A percentile compares a stretch with the other conserved stretches of the same genome.
Conservation (phyloP, 1,140 invertebrate species). For the Drosophila lowei region DNA sequence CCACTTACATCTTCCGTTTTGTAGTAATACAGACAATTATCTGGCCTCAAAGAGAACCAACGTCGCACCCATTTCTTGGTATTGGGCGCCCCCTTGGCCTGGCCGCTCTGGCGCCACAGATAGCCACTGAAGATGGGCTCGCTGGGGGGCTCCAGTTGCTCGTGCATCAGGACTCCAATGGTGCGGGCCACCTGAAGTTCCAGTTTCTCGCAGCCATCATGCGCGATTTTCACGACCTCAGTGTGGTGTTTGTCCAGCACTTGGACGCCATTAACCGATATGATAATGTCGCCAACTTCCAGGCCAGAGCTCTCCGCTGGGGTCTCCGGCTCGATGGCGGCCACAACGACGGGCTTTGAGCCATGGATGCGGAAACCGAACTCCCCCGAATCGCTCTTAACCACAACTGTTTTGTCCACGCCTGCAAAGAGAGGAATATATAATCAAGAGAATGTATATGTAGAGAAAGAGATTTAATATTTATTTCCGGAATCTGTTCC, state of each 20-base stretch:
- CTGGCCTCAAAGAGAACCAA: constrained; percentile 95
- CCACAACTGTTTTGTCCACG: constrained; percentile 93
- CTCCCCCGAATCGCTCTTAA: constrained; percentile 92
- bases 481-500: constrained; percentile 62
- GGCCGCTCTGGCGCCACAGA: constrained; percentile 89
- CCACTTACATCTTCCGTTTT: constrained; percentile 91
- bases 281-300: constrained; percentile 96
- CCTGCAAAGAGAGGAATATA: constrained; percentile 85
- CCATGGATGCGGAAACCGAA: constrained; percentile 98
- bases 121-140: constrained; percentile 90
- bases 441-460: constrained; percentile 1
- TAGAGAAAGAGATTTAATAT: constrained; percentile 36
- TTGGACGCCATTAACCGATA: constrained; percentile 94
- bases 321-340: constrained; percentile 95
- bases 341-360: constrained; percentile 96
- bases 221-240: constrained; percentile 96
- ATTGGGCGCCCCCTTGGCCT: constrained; percentile 84
- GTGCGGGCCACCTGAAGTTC: constrained; percentile 94
- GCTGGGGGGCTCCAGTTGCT: constrained; percentile 85
- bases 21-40: constrained; percentile 98
- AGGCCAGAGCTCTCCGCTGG: constrained; percentile 95
- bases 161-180: constrained; percentile 89
- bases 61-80: constrained; percentile 92
- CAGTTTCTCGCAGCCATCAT: constrained; percentile 92
- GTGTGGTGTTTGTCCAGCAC: constrained; percentile 96